Conservation (phyloP, 2,797 vertebrate genomes). For the Bryconaethiops microstoma region DNA sequence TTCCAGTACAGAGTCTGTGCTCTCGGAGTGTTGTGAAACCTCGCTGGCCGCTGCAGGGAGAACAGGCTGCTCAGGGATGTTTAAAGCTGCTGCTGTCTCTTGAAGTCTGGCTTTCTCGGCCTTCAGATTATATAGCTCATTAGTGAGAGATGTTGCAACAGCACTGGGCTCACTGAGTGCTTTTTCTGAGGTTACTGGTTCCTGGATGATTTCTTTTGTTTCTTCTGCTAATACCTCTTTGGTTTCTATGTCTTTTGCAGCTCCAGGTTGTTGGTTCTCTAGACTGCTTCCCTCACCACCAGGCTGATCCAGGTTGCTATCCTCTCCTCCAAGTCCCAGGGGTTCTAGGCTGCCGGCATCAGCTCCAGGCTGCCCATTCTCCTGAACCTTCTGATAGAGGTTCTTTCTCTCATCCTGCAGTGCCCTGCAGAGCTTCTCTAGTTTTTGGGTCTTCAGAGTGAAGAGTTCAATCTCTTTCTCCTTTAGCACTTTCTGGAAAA, state of each 20-base stretch:
- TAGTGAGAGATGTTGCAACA: slow-evolving; percentile 49
- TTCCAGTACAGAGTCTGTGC: neutral
- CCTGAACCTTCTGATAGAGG: slow-evolving; percentile 86
- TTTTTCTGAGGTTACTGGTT: slow-evolving; percentile 34
- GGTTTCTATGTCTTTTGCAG: slow-evolving; percentile 57
- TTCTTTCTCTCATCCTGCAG: slow-evolving; percentile 93
- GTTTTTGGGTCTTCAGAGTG: slow-evolving; percentile 88
- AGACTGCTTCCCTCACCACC: neutral
- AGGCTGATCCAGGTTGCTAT: neutral
- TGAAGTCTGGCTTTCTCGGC: slow-evolving; percentile 76
- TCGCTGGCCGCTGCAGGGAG: slow-evolving; percentile 33
- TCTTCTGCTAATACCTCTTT: slow-evolving; percentile 62
- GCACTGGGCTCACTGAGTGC: slow-evolving; percentile 31
- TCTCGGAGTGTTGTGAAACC: slow-evolving; percentile 36
- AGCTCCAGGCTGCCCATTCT: slow-evolving; percentile 56
- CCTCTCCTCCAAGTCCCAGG: slow-evolving; percentile 17
- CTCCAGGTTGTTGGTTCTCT: neutral
- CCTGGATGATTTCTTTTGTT: slow-evolving; percentile 54
- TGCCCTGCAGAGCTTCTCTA: slow-evolving; percentile 95
- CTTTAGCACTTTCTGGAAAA: slow-evolving; percentile 87
- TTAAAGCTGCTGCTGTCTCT: slow-evolving; percentile 81
- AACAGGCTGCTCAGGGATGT: slow-evolving; percentile 58
- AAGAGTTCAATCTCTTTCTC: slow-evolving; percentile 95
- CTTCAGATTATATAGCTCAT: slow-evolving; percentile 67
- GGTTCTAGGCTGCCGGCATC: neutral